Evolutionary conservation across 1,140 invertebrate species (phyloP), one percentile per base, ranked within the genome.

Genomic region (Teleopsis dalmanni): DNA sequence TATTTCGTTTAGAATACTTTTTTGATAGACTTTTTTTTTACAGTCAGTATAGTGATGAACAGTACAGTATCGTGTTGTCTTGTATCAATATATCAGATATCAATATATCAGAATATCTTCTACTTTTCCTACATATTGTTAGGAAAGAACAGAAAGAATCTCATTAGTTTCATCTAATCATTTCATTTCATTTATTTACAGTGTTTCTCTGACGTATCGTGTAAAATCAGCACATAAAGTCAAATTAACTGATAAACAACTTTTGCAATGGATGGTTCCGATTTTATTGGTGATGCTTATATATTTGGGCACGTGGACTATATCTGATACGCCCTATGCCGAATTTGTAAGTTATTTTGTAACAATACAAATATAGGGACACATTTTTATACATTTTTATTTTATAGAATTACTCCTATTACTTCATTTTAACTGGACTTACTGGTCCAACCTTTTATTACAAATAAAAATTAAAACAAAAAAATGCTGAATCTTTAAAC

Each of bases 211-310:
- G 35, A 95, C 92, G 13, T 95, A 94, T 72, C 81, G 90, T n/a
- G 89, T 94, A 0, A 93, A 94, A 65, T 91, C 88, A 21, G 88
- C 90, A 0, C 91, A 94, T 57, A 92, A 93, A 69, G 81, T 95
- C 14, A 93, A 93, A 60, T 72, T 95, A 21, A 93, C 91, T 3
- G 92, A 95, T 71, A 90, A 89, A 61, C 88, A 87, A 60, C 66
- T 95, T 26, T 63, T 95, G 18, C 91, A 94, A 58, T 91, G 91
- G 86, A 87, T 95, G 80, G 82, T 90, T 4, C 89, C 91, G 1
- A 88, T 94, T 47, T 66, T 94, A 3, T 72, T 91, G 4, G 84
- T 95, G 6, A 89, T 91, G 83, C 72, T 91, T 10, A 88, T 91
- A 27, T 93, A 91, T 66, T 75, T 95, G 34, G 81, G 85, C 2